Conservation (phyloP, 2,113 vertebrate species). For the Eira barbara region DNA sequence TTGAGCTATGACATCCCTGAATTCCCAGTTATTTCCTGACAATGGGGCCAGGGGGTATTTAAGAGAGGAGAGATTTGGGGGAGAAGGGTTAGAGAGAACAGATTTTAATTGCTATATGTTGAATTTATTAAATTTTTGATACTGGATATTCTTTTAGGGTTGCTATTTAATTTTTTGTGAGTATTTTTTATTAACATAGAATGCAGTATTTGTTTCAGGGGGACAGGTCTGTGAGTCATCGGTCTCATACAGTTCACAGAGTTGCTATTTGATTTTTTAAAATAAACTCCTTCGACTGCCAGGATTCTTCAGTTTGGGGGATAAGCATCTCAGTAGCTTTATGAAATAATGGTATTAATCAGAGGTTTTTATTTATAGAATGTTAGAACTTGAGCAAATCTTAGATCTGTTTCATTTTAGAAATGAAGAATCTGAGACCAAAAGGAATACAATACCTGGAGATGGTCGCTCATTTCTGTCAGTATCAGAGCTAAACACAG, state of each 20-base stretch:
- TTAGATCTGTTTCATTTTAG: conserved; percentile 35
- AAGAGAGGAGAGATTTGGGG: not conserved
- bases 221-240: too few species aligned
- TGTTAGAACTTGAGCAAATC: not conserved
- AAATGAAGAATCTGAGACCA: not conserved
- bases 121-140: not conserved
- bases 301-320: not conserved
- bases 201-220: too few species aligned
- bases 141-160: not conserved
- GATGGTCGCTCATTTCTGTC: not conserved
- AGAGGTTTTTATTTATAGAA: conserved; percentile 22
- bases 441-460: not conserved
- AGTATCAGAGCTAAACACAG: not conserved
- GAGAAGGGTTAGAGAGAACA: not conserved
- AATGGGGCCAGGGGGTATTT: accelerated
- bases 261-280: conserved; percentile 30
- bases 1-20: not conserved
- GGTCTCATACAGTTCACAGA: not conserved
- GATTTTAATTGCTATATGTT: not conserved
- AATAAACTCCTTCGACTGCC: not conserved
- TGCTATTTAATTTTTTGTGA: conserved; percentile 9
- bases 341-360: conserved; percentile 7
- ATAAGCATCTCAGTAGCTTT: not conserved
- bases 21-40: not conserved
- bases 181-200: too few species aligned